Evolutionary conservation across 2,888 invertebrate species (phyloP), one percentile per base, ranked within the genome.

Genomic region (Diplolepis rosae): DNA sequence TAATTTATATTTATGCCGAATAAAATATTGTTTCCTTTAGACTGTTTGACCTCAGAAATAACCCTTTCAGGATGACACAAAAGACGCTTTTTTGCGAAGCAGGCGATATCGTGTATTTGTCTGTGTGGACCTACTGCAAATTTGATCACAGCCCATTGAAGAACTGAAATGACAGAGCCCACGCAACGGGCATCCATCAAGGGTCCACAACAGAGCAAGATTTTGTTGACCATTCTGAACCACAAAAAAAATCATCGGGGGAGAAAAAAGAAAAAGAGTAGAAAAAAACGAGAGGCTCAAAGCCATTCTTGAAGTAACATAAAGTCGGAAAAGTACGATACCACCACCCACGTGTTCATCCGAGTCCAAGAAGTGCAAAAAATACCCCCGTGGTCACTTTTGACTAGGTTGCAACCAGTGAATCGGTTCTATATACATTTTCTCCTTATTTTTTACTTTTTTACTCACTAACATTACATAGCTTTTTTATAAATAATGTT

Each of bases 161-260:
- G 78, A 79, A 77, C 68, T 74, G 80, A 78, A 81, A 83, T 80
- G 81, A 72, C 78, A 75, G 67, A 80, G 83, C 85, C 86, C 84
- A 85, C 85, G 85, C 86, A 85, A 83, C 70, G 83, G 81, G 79
- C 84, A 86, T 86, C 85, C 84, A 86, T 85, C 86, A 84, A 83
- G 82, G 77, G 77, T 72, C 84, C 82, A n/a, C n/a, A 84, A 84
- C 77, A 80, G 83, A 82, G 78, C 79, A 83, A 81, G 83, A 84
- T 84, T 84, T 83, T 85, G 85, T 84, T 85, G 85, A 86, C 84
- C 84, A 86, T 85, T 85, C 84, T 82, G 84, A 79, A 79, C 73
- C 77, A 82, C 79, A 83, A 84, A 85, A 85, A 83, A 79, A 69
- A 69, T n/a, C n/a, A n/a, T n/a, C n/a, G 70, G 76, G 66, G 52